A percentile compares a stretch with the other conserved stretches of the same genome.
Evolutionary conservation across 2,797 vertebrate genomes (phyloP).

Genomic region (Sebastes kiyomatsui): DNA sequence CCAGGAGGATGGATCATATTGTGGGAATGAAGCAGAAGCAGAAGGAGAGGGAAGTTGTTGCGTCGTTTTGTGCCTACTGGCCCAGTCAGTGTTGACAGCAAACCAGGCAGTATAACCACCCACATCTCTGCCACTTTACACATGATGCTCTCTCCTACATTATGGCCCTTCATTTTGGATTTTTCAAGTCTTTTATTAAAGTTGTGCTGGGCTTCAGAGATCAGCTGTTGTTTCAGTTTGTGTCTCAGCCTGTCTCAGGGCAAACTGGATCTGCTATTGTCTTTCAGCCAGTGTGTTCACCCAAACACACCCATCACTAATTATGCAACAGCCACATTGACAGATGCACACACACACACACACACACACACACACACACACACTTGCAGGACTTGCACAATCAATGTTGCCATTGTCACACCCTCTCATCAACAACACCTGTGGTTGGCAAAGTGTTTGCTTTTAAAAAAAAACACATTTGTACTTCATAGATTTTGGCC

Average conservation of each 20-base stretch:
- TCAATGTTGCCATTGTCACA: constrained; percentile 17
- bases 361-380: background rate
- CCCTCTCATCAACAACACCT: constrained; percentile 35
- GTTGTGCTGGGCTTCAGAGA: constrained; percentile 24
- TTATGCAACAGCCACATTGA: constrained; percentile 47
- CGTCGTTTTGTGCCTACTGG: constrained; percentile 37
- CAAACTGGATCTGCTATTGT: constrained; percentile 55
- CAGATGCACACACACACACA: constrained; percentile 11
- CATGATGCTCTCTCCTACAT: background rate
- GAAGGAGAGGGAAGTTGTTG: constrained; percentile 37
- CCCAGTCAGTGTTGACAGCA: constrained; percentile 21
- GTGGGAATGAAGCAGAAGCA: background rate
- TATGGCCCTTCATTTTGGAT: background rate
- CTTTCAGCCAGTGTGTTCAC: constrained; percentile 25
- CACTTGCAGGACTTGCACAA: constrained; percentile 3
- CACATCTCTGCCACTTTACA: background rate
- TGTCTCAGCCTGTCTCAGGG: constrained; percentile 54
- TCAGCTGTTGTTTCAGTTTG: constrained; percentile 46
- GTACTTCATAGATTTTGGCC: background rate
- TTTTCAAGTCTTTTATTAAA: background rate
- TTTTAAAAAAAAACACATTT: constrained; percentile 25
- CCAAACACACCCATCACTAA: constrained; percentile 58
- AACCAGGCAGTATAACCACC: background rate
- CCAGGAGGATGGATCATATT: constrained; percentile 2
- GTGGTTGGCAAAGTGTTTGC: constrained; percentile 6